Base-by-base conservation (phyloP, 1,140 invertebrate genomes). In the Harlomillsia oculata region DNA sequence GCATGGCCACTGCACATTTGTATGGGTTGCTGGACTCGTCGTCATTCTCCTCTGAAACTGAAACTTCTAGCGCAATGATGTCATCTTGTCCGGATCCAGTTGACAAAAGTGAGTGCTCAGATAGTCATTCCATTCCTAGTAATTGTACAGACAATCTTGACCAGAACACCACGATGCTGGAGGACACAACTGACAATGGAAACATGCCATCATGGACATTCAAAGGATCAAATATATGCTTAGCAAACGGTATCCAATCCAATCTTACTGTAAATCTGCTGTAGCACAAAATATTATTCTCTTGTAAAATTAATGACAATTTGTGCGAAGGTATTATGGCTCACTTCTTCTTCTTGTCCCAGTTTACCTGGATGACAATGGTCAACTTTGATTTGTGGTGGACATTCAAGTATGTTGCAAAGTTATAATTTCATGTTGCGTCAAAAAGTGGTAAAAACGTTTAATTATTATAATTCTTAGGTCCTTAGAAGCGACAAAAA, bases 381-480 rank as follows among this genome's bases (percentile, higher is more conserved):
- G 5, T 53, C 11, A 41, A 43, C 30, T 54, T 45, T 23, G 46
- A 50, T 46, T 18, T 56, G 5, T 56, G 54, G 54, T 39, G 21
- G 36, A 56, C 54, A 26, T 56, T 56, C 28, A 49, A 25, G 54
- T 56, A 46, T 20, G 20, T 11, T 11, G 11, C 5, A 5, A 6
- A 14, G 18, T 6, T 13, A 43, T 18, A 44, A 16, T 40, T 53
- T 4, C 36, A 43, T 23, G 8, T 46, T 46, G 13, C 6, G 9
- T 26, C 23, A 25, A 9, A 5, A 36, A 36, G 18, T 20, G 30
- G 14, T 28, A 39, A 49, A 39, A 21, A 5, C 44, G 13, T 16
- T 53, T 32, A 5, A 13, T 53, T 40, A 23, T 36, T 39, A 39
- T 56, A 8, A 25, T 9, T 30, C 28, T 54, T 14, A 2, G 46